Conservation (phyloP, 2,888 invertebrate genomes). For the Trachelus stipa region DNA sequence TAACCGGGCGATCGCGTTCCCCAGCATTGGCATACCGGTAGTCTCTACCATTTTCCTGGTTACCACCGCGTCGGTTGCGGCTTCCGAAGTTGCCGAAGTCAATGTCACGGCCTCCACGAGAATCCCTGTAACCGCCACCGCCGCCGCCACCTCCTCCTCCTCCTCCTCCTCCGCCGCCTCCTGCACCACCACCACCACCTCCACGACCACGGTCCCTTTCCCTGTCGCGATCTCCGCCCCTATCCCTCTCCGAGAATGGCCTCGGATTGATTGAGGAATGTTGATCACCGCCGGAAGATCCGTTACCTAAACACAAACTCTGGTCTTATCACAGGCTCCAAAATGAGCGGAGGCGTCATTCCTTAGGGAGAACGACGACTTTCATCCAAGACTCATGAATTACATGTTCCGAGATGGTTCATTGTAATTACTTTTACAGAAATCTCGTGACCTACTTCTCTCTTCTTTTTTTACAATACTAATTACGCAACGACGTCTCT, state of each 20-base stretch:
- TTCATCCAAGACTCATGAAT: background rate
- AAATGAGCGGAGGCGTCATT: background rate
- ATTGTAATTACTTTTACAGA: background rate
- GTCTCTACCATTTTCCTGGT: constrained; percentile 68
- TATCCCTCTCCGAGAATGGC: constrained; percentile 62
- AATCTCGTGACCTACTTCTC: background rate
- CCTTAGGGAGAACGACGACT: background rate
- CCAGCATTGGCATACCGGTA: constrained; percentile 65
- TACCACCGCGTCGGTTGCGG: constrained; percentile 65
- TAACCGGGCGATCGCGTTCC: constrained; percentile 69
- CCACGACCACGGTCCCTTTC: constrained; percentile 43
- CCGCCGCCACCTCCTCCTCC: constrained; percentile 52
- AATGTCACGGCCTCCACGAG: constrained; percentile 54
- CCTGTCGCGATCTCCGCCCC: constrained; percentile 64
- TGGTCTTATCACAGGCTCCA: background rate
- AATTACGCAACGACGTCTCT: background rate
- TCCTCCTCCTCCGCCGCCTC: constrained; percentile 34
- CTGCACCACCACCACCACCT: constrained; percentile 56
- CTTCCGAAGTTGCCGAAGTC: constrained; percentile 67
- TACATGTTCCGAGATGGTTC: background rate
- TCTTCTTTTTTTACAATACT: background rate
- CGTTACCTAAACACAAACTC: constrained; percentile 39
- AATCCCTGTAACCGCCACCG: constrained; percentile 59
- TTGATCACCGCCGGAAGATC: constrained; percentile 49
- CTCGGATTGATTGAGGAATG: constrained; percentile 50